Evolutionary conservation across 2,113 vertebrate species (phyloP).

Genomic region (Cervus canadensis): DNA sequence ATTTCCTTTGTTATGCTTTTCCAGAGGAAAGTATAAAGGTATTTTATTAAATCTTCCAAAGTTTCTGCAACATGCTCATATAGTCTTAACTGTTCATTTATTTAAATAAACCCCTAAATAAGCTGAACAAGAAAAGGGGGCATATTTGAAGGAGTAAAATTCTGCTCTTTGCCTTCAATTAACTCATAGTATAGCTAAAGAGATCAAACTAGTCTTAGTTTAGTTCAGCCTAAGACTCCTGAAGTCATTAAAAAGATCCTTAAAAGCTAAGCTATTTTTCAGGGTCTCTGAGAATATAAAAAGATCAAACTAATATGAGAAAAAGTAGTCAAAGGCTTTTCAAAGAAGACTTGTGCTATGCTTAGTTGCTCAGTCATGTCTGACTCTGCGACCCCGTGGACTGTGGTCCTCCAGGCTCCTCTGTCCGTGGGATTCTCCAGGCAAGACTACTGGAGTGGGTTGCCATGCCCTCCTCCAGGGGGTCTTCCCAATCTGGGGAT

Average conservation of each 20-base stretch:
- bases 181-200: neutral
- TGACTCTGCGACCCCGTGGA: neutral
- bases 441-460: neutral
- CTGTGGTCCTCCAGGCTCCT: accelerated
- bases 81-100: neutral
- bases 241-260: neutral
- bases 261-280: neutral
- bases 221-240: neutral
- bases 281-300: neutral
- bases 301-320: neutral
- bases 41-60: neutral
- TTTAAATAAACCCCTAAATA: neutral
- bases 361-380: neutral
- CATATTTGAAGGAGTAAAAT: neutral
- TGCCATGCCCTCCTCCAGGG: neutral
- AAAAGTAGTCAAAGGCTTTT: neutral
- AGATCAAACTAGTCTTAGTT: neutral
- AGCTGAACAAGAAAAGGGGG: neutral
- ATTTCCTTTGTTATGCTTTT: neutral
- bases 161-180: neutral
- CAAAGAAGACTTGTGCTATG: neutral
- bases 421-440: neutral
- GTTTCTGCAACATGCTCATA: neutral
- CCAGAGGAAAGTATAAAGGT: neutral
- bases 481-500: neutral